Conservation (phyloP, 2,797 vertebrate genomes). For the Xenops minutus region DNA sequence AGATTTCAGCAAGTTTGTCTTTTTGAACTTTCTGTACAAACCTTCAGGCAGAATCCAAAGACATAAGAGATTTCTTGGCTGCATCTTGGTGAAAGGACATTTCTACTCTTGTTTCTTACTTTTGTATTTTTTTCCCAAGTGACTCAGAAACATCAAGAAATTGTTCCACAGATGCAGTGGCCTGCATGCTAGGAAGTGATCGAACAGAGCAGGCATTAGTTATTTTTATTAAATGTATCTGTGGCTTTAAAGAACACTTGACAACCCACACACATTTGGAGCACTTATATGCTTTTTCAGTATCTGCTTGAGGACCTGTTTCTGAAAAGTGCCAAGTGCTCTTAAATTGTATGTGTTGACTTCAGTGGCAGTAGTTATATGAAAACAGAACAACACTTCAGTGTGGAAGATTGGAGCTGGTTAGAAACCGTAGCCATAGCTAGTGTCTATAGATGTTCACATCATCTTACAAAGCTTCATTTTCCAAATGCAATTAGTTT, state of each 20-base stretch:
- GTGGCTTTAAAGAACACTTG: not conserved
- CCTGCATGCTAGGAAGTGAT: not conserved
- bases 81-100: not conserved
- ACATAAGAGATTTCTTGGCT: not conserved
- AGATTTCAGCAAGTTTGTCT: not conserved
- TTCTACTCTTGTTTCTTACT: not conserved
- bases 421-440: not conserved
- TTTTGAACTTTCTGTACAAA: conserved; percentile 8
- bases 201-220: not conserved
- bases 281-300: not conserved
- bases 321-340: not conserved
- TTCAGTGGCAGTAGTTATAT: not conserved
- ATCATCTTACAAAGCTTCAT: not conserved
- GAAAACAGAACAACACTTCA: not conserved
- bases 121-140: not conserved
- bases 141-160: not conserved
- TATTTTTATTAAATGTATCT: not conserved
- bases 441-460: not conserved
- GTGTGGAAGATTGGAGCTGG: not conserved
- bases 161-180: not conserved
- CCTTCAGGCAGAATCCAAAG: not conserved
- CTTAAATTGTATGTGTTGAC: not conserved
- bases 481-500: not conserved
- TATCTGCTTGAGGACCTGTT: not conserved
- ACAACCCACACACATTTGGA: not conserved